Evolutionary conservation across 2,797 vertebrate genomes (phyloP).

Genomic region (Mormyrops attenuatus): DNA sequence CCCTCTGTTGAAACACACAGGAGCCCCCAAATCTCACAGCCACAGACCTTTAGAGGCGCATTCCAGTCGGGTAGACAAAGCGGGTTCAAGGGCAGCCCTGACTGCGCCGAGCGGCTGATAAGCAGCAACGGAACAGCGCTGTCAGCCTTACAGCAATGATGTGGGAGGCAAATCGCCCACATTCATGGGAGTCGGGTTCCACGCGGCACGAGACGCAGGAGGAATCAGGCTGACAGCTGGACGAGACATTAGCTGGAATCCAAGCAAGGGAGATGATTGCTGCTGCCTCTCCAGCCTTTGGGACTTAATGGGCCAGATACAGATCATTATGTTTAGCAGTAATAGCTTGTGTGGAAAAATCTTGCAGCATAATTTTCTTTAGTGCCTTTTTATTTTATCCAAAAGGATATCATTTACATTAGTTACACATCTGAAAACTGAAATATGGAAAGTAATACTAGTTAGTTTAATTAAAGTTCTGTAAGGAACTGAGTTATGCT

Average conservation of each 20-base stretch:
- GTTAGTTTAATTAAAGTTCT: conserved; percentile 17
- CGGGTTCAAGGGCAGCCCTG: neutral
- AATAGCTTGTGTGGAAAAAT: neutral
- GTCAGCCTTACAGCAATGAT: neutral
- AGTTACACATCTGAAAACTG: neutral
- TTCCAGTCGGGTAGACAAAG: neutral
- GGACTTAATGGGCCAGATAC: neutral
- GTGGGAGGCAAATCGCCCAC: neutral
- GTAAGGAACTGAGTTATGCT: neutral
- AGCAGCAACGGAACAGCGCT: neutral
- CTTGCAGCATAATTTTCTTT: conserved; percentile 1
- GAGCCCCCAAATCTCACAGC: neutral
- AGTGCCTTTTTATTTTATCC: conserved; percentile 5
- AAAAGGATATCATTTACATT: neutral
- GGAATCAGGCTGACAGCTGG: neutral
- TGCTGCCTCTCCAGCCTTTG: neutral
- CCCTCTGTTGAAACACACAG: neutral
- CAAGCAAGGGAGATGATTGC: neutral
- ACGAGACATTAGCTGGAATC: neutral
- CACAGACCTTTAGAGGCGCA: neutral
- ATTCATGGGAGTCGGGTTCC: conserved; percentile 5
- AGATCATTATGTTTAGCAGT: neutral
- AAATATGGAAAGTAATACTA: conserved; percentile 1
- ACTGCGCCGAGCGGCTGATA: neutral
- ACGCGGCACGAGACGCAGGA: neutral